These are phyloP conservation scores for Catalaphyllia jardinei DNA, from an alignment of 64 coral and sea anemone genomes.

Conservation along the genomic window DNA sequence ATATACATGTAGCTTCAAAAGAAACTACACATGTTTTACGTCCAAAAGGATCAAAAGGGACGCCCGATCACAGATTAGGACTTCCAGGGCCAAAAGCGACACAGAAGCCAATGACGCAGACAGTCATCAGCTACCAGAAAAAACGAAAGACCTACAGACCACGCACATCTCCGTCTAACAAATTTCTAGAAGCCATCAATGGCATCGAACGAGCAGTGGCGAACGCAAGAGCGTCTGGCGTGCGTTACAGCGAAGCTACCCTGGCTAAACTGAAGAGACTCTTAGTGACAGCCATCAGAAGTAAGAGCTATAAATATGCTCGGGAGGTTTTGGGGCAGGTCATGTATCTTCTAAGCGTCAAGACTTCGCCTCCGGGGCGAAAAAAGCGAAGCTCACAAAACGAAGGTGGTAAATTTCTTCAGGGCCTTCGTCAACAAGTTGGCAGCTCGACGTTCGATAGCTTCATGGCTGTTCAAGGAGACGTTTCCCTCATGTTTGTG, in stretches of 20 bases:
- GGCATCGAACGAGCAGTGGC: slow-evolving; percentile 70
- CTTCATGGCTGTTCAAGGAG: slow-evolving; percentile 54
- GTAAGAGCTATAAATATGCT: slow-evolving; percentile 46
- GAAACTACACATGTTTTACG: too few species aligned
- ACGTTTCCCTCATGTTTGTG: slow-evolving; percentile 60
- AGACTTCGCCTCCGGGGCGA: neutral
- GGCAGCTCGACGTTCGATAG: slow-evolving; percentile 25
- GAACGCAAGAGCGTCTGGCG: slow-evolving; percentile 34
- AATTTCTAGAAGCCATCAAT: slow-evolving; percentile 67
- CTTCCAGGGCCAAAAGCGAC: neutral
- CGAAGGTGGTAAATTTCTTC: neutral
- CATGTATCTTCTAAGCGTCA: slow-evolving; percentile 1
- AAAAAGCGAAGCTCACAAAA: neutral
- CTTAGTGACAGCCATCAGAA: neutral
- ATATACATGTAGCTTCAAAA: neutral
- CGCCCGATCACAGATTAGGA: too few species aligned
- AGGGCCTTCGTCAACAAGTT: slow-evolving; percentile 11
- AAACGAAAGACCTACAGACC: slow-evolving; percentile 51
- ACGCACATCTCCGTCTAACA: slow-evolving; percentile 59
- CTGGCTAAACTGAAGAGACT: slow-evolving; percentile 29
- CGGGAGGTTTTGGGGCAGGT: slow-evolving; percentile 18
- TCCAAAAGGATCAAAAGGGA: too few species aligned
- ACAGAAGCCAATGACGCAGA: neutral
- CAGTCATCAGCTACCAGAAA: slow-evolving; percentile 30
- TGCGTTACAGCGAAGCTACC: neutral